Percentiles rank a stretch among this genome's conserved stretches.
Evolutionary conservation across 2,888 invertebrate genomes (phyloP).

Genomic region (Trissolcus japonicus): DNA sequence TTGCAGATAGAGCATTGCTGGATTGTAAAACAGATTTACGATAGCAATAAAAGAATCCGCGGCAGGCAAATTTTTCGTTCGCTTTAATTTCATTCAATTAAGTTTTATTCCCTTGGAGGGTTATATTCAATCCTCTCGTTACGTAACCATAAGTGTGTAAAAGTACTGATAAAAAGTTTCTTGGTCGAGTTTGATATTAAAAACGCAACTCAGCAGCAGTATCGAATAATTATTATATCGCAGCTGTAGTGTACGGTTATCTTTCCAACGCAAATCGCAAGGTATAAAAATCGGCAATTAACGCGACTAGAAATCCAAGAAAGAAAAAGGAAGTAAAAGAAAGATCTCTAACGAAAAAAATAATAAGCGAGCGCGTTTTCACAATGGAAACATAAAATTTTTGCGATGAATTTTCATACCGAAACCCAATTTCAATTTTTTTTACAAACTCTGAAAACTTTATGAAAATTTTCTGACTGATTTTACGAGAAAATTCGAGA

Average conservation of each 20-base stretch:
- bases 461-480: too few relatives aligned
- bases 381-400: not conserved
- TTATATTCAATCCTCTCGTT: conserved; percentile 38
- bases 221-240: conserved; percentile 33
- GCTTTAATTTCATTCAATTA: conserved; percentile 44
- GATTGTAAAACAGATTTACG: conserved; percentile 37
- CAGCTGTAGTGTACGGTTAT: conserved; percentile 13
- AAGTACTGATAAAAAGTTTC: conserved; percentile 32
- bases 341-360: not conserved
- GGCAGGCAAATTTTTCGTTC: conserved; percentile 33
- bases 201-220: conserved; percentile 12
- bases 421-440: not conserved
- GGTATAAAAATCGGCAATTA: not conserved
- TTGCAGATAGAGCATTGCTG: conserved; percentile 15
- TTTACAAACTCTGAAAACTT: too few relatives aligned
- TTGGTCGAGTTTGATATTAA: conserved; percentile 21
- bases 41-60: conserved; percentile 32
- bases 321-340: not conserved
- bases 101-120: conserved; percentile 37
- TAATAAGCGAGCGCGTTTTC: not conserved
- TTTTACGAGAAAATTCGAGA: conserved; percentile 4
- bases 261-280: not conserved
- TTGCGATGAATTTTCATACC: not conserved
- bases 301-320: not conserved
- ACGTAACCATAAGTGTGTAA: conserved; percentile 25